A percentile compares a stretch with the other conserved stretches of the same genome.
These are phyloP conservation scores for Dynastes grantii DNA, from an alignment of 2,888 invertebrate species.

Conservation along the genomic window DNA sequence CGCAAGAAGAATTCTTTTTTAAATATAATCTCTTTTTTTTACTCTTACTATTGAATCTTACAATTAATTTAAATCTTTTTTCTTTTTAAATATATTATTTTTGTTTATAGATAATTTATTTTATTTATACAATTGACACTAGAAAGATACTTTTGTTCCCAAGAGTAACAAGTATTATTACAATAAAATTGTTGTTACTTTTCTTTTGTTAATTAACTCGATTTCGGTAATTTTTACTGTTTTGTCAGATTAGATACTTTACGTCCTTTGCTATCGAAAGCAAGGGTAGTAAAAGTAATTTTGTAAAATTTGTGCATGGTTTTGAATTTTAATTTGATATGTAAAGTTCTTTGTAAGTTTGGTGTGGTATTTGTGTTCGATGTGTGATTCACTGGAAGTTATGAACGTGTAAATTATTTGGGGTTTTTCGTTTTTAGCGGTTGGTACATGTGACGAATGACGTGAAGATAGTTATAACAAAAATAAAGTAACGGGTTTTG, in stretches of 20 bases:
- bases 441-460: too few species aligned
- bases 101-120: slow-evolving; percentile 26
- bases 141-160: slow-evolving; percentile 48
- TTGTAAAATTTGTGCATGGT: slow-evolving; percentile 2
- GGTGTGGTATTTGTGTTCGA: background rate
- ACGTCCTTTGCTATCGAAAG: background rate
- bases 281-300: background rate
- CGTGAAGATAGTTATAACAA: too few species aligned
- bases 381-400: background rate
- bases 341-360: background rate
- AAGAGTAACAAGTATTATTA: slow-evolving; percentile 31
- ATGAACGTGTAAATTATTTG: background rate
- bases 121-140: slow-evolving; percentile 50
- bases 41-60: too few species aligned
- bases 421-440: too few species aligned
- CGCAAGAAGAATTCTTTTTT: background rate
- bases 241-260: background rate
- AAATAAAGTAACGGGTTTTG: too few species aligned
- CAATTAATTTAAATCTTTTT: background rate
- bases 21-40: too few species aligned
- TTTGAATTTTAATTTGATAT: background rate
- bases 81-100: slow-evolving; percentile 1
- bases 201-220: background rate
- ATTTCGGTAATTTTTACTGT: slow-evolving; percentile 16
- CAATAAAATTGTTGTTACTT: slow-evolving; percentile 12